Conservation (phyloP, 2,113 vertebrate species). For the Tachuris rubrigastra region DNA sequence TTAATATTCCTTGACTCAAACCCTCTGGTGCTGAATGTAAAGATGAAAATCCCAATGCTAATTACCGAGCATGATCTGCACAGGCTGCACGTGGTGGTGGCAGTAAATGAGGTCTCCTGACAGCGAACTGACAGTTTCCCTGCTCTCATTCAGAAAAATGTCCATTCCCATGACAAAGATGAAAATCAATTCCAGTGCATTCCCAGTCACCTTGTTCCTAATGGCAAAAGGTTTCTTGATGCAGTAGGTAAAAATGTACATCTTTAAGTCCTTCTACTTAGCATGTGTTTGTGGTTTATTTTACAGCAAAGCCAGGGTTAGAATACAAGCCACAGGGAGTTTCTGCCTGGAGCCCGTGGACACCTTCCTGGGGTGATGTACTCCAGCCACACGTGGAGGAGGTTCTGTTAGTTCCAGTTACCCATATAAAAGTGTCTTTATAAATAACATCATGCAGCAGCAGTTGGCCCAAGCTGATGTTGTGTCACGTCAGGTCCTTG, state of each 20-base stretch:
- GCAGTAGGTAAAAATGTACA: background rate
- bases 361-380: background rate
- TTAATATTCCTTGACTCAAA: background rate
- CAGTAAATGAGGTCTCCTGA: background rate
- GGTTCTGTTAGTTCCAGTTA: conserved; percentile 48
- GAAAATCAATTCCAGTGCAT: background rate
- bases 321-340: background rate
- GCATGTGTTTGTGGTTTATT: background rate
- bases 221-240: conserved; percentile 6
- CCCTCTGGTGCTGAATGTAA: background rate
- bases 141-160: background rate
- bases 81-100: background rate
- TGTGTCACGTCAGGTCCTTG: background rate
- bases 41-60: background rate
- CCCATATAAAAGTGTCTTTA: conserved; percentile 49
- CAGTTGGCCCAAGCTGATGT: conserved; percentile 59
- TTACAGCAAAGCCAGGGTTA: conserved; percentile 57
- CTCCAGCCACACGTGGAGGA: conserved; percentile 2
- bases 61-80: background rate
- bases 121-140: conserved; percentile 20
- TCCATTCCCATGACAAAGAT: background rate
- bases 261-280: background rate
- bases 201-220: background rate
- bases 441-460: conserved; percentile 70
- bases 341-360: conserved; percentile 6